Conservation (phyloP, 2,888 invertebrate species). For the Drosophila robusta region DNA sequence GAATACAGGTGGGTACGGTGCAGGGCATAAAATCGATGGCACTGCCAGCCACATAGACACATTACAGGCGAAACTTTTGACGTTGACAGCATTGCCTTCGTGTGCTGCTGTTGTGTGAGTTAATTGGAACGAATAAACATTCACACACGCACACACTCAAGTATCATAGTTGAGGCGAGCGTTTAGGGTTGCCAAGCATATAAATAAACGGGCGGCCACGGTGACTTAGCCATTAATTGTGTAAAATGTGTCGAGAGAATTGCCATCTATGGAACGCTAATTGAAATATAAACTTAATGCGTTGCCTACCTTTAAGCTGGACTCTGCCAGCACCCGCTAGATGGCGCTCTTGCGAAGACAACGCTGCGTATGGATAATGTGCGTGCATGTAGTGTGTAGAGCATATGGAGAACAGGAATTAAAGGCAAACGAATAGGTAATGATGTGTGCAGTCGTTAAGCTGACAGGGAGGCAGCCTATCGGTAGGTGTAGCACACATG, state of each 20-base stretch:
- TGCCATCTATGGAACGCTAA: slow-evolving; percentile 49
- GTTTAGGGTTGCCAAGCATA: slow-evolving; percentile 62
- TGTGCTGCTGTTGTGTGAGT: slow-evolving; percentile 50
- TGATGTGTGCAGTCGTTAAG: slow-evolving; percentile 54
- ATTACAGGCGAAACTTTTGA: slow-evolving; percentile 68
- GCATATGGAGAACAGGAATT: slow-evolving; percentile 28
- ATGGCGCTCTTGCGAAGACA: slow-evolving; percentile 5
- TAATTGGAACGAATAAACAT: slow-evolving; percentile 68
- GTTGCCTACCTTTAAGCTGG: slow-evolving; percentile 53
- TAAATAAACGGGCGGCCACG: slow-evolving; percentile 52
- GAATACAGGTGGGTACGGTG: slow-evolving; percentile 88
- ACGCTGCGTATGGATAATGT: slow-evolving; percentile 53
- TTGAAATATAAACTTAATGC: slow-evolving; percentile 59
- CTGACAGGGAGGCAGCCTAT: slow-evolving; percentile 19
- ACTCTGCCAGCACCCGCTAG: slow-evolving; percentile 9
- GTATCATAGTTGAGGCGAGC: slow-evolving; percentile 34
- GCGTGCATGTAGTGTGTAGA: slow-evolving; percentile 16
- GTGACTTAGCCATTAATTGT: slow-evolving; percentile 51
- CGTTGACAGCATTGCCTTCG: slow-evolving; percentile 58
- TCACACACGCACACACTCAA: slow-evolving; percentile 16
- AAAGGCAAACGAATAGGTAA: slow-evolving; percentile 65
- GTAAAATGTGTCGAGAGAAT: slow-evolving; percentile 57
- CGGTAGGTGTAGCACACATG: slow-evolving; percentile 48
- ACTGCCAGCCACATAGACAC: slow-evolving; percentile 39
- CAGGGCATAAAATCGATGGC: slow-evolving; percentile 86